Evolutionary conservation across 2,113 vertebrate species (phyloP).

Genomic region (Oxyruncus cristatus): DNA sequence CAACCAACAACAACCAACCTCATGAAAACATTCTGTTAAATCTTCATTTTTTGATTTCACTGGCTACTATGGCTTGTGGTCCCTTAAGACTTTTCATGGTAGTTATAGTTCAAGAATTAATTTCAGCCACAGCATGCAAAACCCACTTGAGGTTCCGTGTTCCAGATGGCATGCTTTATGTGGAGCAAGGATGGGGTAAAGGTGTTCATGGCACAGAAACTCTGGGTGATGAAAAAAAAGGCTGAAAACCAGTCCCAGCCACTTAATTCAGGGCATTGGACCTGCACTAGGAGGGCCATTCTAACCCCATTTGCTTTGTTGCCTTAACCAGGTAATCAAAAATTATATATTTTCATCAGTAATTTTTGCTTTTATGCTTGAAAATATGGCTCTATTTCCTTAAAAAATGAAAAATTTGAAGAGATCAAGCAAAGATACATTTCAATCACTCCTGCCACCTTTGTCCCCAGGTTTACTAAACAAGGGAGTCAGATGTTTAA

Average conservation of each 20-base stretch:
- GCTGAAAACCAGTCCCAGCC: not conserved
- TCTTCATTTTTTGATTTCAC: not conserved
- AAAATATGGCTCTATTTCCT: not conserved
- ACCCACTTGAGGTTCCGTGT: not conserved
- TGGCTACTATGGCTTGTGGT: not conserved
- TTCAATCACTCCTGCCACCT: not conserved
- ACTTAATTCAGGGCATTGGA: not conserved
- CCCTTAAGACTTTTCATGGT: not conserved
- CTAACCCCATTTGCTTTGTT: not conserved
- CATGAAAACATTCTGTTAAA: not conserved
- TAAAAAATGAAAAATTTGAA: not conserved
- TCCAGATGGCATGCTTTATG: not conserved
- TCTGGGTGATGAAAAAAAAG: not conserved
- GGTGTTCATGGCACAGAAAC: not conserved
- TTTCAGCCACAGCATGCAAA: not conserved
- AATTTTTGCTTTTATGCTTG: not conserved
- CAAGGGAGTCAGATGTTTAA: too few species aligned
- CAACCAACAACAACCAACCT: not conserved
- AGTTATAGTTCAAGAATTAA: not conserved
- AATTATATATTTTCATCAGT: not conserved
- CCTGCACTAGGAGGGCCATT: not conserved
- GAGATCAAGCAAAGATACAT: not conserved
- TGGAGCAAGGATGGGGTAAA: not conserved
- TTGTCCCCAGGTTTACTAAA: not conserved
- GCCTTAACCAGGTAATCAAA: not conserved